phyloP scores from a whole-genome alignment of 2,797 vertebrate genomes.

The Oreochromis mossambicus region DNA sequence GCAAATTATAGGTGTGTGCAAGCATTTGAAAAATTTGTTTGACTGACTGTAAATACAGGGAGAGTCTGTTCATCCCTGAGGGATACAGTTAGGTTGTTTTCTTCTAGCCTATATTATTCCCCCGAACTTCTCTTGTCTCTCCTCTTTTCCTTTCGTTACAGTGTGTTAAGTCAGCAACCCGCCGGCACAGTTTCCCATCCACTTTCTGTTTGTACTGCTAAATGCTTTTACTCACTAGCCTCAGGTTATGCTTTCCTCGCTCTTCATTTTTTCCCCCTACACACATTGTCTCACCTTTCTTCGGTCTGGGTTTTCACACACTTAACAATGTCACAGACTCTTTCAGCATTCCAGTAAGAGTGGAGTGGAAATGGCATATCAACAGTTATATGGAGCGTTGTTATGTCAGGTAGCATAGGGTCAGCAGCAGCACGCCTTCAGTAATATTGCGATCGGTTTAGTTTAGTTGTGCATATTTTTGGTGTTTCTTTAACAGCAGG shows the following conservation, averaged over 20 bases:
- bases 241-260: slow-evolving; percentile 17
- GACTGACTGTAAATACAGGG: slow-evolving; percentile 1
- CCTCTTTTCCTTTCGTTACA: background rate
- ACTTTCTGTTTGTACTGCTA: slow-evolving; percentile 39
- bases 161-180: slow-evolving; percentile 43
- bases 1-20: background rate
- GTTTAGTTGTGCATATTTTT: background rate
- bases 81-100: slow-evolving; percentile 14
- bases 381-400: background rate
- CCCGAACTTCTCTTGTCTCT: background rate
- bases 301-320: slow-evolving; percentile 8
- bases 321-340: background rate
- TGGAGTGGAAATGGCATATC: background rate
- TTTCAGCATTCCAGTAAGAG: background rate
- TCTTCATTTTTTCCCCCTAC: background rate
- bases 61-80: slow-evolving; percentile 26
- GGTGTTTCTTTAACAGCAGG: background rate
- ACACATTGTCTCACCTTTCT: slow-evolving; percentile 23
- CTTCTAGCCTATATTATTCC: background rate
- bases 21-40: background rate
- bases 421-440: background rate
- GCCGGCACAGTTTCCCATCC: slow-evolving; percentile 21
- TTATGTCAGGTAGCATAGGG: background rate
- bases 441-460: background rate
- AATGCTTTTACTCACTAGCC: slow-evolving; percentile 34